These are phyloP conservation scores for Coracopsis vasa DNA, from an alignment of 2,113 vertebrate species.

Conservation along the genomic window DNA sequence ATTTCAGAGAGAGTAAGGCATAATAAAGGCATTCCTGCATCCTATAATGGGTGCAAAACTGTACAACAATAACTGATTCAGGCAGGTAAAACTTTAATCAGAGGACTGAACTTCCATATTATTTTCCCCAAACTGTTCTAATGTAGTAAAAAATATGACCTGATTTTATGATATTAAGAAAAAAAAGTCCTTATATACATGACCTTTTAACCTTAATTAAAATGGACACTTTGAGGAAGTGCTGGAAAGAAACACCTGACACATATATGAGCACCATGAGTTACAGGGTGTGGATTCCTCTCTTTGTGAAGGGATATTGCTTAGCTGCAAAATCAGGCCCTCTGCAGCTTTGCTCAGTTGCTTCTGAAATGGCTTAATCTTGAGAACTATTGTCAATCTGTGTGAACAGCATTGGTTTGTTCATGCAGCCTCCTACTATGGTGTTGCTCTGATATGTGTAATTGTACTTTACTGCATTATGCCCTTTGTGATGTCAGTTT, in stretches of 20 bases:
- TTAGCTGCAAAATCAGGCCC: background rate
- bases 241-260: background rate
- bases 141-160: background rate
- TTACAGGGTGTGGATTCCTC: background rate
- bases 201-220: background rate
- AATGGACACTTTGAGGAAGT: background rate
- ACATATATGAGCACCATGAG: background rate
- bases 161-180: background rate
- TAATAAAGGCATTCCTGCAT: background rate
- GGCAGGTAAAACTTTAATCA: background rate
- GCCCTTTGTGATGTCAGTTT: background rate
- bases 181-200: background rate
- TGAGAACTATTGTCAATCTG: background rate
- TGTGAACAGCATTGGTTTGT: background rate
- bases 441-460: background rate
- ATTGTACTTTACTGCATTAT: background rate
- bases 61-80: background rate
- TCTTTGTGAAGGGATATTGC: background rate
- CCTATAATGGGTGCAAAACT: background rate
- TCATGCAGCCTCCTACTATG: accelerated
- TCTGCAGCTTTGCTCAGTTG: background rate
- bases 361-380: background rate
- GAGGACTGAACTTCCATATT: background rate
- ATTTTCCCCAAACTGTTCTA: background rate
- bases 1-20: background rate